These are phyloP conservation scores for Cantharis lateralis DNA, from an alignment of 2,888 invertebrate species.

Conservation along the genomic window DNA sequence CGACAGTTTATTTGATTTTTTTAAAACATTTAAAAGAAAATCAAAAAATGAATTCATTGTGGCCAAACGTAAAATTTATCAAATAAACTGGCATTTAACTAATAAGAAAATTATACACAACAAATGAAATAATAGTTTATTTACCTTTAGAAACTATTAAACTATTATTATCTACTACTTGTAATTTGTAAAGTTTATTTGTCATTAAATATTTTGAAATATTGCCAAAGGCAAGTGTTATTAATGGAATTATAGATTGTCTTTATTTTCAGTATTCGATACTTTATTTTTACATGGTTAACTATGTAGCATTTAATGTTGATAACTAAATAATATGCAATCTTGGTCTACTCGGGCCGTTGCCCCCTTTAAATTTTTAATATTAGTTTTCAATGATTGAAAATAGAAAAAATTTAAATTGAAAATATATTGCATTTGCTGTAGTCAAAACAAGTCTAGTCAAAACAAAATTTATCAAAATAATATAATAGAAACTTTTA, in stretches of 20 bases:
- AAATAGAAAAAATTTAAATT: neutral
- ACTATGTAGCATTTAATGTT: neutral
- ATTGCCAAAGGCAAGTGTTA: neutral
- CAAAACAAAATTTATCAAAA: neutral
- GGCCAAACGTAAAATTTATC: neutral
- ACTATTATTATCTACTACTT: neutral
- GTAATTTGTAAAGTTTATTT: neutral
- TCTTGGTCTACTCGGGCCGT: neutral
- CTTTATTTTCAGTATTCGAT: neutral
- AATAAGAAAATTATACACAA: neutral
- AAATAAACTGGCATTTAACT: too few species aligned
- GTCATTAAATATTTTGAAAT: neutral
- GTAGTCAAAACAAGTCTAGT: neutral
- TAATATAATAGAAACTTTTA: neutral
- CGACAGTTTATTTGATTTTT: neutral
- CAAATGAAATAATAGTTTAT: neutral
- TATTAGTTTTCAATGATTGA: neutral
- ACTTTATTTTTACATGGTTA: neutral
- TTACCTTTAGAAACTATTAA: neutral
- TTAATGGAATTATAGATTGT: neutral
- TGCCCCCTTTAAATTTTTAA: neutral
- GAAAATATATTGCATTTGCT: neutral
- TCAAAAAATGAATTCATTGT: neutral
- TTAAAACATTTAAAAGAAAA: neutral
- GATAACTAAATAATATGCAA: neutral